Evolutionary conservation across 2,797 vertebrate species (phyloP).

Genomic region (Anguilla anguilla): DNA sequence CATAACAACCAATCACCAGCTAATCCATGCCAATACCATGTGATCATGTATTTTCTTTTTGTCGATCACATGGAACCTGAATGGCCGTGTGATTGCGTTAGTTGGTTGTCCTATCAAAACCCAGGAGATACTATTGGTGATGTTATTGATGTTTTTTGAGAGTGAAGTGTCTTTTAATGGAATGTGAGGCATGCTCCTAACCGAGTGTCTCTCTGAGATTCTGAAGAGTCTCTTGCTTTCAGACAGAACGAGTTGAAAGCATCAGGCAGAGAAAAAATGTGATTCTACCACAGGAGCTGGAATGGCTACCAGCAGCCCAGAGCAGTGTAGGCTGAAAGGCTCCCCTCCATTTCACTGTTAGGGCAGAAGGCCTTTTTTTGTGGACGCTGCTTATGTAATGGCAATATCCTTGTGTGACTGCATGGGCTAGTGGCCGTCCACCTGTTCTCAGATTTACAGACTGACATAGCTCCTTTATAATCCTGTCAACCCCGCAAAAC

Average conservation of each 20-base stretch:
- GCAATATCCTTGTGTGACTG: not conserved
- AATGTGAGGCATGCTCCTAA: not conserved
- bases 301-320: not conserved
- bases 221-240: not conserved
- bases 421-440: not conserved
- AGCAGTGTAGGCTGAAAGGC: not conserved
- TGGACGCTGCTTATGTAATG: not conserved
- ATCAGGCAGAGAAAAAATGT: not conserved
- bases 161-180: not conserved
- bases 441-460: not conserved
- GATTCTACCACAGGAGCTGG: not conserved
- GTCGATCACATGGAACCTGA: too few relatives aligned
- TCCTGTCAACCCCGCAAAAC: not conserved
- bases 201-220: not conserved
- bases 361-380: not conserved
- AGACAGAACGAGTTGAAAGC: not conserved
- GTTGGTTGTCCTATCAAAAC: too few relatives aligned
- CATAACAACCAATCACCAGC: too few relatives aligned
- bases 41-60: too few relatives aligned
- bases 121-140: too few relatives aligned
- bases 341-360: not conserved
- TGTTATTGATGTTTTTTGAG: not conserved
- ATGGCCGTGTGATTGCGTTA: too few relatives aligned
- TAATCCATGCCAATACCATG: too few relatives aligned
- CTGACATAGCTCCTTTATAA: not conserved